Conservation (phyloP, 2,888 invertebrate species). For the Polydrusus tereticollis region DNA sequence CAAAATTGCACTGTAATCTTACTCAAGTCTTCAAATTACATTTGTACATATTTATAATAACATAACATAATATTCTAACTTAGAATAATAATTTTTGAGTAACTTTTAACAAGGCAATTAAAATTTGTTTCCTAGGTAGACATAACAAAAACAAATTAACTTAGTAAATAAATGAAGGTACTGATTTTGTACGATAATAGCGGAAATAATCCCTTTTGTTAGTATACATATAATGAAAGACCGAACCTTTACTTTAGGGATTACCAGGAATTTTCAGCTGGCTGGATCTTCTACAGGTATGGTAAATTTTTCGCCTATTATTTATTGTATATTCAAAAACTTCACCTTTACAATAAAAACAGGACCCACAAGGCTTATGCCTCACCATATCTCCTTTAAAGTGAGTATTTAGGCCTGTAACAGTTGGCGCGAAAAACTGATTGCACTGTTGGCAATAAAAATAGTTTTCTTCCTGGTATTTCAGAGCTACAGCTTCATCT, state of each 20-base stretch:
- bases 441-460: constrained; percentile 61
- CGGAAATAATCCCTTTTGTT: too few species aligned
- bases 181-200: background rate
- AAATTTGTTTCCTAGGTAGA: background rate
- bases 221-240: too few species aligned
- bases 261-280: background rate
- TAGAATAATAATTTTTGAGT: too few species aligned
- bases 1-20: too few species aligned
- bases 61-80: too few species aligned
- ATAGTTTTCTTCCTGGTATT: constrained; percentile 60
- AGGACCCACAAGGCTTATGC: constrained; percentile 59
- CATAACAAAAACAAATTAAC: background rate
- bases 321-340: constrained; percentile 61
- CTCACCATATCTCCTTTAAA: constrained; percentile 59
- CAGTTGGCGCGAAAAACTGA: constrained; percentile 60
- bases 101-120: too few species aligned
- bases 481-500: constrained; percentile 55
- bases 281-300: constrained; percentile 56
- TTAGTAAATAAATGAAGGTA: background rate
- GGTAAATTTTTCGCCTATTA: constrained; percentile 56
- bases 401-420: constrained; percentile 59
- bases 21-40: too few species aligned
- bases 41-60: too few species aligned
- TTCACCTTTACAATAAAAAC: constrained; percentile 62
- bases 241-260: too few species aligned